Conservation (phyloP, 2,888 invertebrate genomes). For the Melinaea marsaeus region DNA sequence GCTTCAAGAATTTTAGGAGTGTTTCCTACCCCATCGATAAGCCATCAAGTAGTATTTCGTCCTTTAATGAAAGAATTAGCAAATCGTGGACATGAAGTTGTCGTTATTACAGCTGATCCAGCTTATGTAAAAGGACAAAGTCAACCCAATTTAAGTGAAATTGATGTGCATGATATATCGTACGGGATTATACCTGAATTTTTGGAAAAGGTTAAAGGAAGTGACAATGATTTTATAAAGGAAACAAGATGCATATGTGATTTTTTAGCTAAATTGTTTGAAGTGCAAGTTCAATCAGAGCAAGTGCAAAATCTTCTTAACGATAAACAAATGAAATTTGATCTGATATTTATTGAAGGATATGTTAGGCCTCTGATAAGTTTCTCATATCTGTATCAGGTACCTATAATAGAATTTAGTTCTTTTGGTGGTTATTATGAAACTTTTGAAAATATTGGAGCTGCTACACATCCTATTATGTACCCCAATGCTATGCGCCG, state of each 20-base stretch:
- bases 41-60: constrained; percentile 44
- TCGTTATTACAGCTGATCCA: constrained; percentile 52
- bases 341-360: constrained; percentile 48
- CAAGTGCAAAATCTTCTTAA: constrained; percentile 30
- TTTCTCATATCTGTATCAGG: constrained; percentile 43
- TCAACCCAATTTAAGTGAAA: constrained; percentile 47
- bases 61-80: constrained; percentile 49
- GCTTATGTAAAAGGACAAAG: constrained; percentile 41
- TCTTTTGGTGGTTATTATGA: constrained; percentile 39
- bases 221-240: constrained; percentile 16
- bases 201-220: constrained; percentile 19
- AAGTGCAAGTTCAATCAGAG: constrained; percentile 27
- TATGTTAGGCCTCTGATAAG: constrained; percentile 35
- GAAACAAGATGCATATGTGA: constrained; percentile 21
- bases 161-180: constrained; percentile 48
- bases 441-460: constrained; percentile 37
- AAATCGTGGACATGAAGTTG: constrained; percentile 54
- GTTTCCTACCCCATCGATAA: constrained; percentile 52
- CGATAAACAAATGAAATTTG: constrained; percentile 35
- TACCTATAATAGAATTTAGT: constrained; percentile 48
- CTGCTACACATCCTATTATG: constrained; percentile 40
- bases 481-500: constrained; percentile 32
- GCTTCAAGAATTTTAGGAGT: constrained; percentile 48
- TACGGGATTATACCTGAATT: constrained; percentile 37
- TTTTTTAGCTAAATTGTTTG: constrained; percentile 21